phyloP scores from a whole-genome alignment of 1,140 invertebrate genomes.

The Anoplolepis gracilipes region DNA sequence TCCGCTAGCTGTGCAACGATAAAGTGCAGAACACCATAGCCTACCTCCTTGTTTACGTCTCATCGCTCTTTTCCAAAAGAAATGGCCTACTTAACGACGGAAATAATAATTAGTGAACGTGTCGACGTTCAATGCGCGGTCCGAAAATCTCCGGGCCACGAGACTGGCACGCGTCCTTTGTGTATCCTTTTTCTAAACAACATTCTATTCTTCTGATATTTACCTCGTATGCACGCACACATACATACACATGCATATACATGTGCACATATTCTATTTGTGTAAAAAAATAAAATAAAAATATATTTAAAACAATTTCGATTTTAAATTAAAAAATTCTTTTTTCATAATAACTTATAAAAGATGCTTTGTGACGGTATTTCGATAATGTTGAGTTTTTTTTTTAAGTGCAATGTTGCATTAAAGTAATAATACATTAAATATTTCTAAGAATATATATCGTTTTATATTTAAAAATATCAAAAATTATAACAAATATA shows the following conservation, averaged over 20 bases:
- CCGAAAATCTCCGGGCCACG: conserved; percentile 56
- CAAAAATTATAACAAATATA: no score
- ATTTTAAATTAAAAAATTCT: background rate
- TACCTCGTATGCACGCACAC: background rate
- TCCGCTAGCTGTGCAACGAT: conserved; percentile 71
- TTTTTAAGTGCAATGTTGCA: background rate
- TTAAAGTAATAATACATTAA: background rate
- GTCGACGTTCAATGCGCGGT: conserved; percentile 36
- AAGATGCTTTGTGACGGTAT: background rate
- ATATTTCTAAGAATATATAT: no score
- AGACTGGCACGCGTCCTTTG: conserved; percentile 67
- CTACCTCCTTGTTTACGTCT: conserved; percentile 71
- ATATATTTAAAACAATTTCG: background rate
- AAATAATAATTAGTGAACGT: conserved; percentile 76
- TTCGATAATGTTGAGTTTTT: background rate
- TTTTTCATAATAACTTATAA: background rate
- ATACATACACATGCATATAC: background rate
- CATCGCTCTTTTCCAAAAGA: conserved; percentile 69
- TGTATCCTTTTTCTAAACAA: conserved; percentile 45
- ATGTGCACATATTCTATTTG: no score
- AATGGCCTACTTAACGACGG: conserved; percentile 75
- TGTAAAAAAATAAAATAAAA: background rate
- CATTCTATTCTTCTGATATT: conserved; percentile 18
- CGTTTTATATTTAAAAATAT: no score
- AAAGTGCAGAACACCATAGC: conserved; percentile 72